Percentiles rank a stretch among this genome's conserved stretches.
Conservation (phyloP, 2,113 vertebrate genomes). For the Oreocharis arfaki region DNA sequence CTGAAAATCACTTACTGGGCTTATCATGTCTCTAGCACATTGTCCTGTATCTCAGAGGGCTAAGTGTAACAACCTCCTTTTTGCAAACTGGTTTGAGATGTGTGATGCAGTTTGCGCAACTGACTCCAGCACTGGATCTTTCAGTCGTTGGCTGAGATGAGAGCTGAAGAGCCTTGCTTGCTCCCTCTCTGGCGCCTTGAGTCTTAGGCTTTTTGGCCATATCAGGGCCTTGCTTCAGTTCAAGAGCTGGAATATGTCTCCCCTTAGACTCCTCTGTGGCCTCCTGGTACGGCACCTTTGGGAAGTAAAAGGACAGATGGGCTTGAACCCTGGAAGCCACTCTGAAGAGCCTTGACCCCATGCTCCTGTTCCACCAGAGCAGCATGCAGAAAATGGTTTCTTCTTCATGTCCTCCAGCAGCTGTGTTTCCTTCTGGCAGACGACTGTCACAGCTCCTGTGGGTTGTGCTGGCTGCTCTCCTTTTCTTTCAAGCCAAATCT, state of each 20-base stretch:
- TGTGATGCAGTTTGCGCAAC: neutral
- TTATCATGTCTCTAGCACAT: neutral
- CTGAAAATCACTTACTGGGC: neutral
- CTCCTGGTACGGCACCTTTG: neutral
- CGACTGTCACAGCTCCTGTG: rapidly evolving
- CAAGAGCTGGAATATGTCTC: neutral
- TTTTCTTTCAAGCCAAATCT: neutral
- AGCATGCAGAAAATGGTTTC: neutral
- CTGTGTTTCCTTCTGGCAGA: neutral
- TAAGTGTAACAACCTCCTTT: neutral
- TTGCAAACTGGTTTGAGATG: neutral
- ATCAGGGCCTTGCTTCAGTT: neutral
- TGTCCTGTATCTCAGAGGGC: neutral
- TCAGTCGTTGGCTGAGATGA: neutral
- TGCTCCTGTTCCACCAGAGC: neutral
- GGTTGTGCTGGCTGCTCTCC: neutral
- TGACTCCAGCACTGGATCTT: neutral
- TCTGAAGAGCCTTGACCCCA: neutral
- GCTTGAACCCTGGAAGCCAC: neutral
- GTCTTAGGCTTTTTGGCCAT: neutral
- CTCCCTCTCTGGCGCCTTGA: neutral
- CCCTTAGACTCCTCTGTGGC: neutral
- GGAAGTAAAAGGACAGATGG: neutral
- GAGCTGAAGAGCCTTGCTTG: neutral
- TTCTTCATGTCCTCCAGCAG: neutral